Evolutionary conservation across 1,140 invertebrate genomes (phyloP), one percentile per base, ranked within the genome.

Genomic region (Drosophila takahashii): DNA sequence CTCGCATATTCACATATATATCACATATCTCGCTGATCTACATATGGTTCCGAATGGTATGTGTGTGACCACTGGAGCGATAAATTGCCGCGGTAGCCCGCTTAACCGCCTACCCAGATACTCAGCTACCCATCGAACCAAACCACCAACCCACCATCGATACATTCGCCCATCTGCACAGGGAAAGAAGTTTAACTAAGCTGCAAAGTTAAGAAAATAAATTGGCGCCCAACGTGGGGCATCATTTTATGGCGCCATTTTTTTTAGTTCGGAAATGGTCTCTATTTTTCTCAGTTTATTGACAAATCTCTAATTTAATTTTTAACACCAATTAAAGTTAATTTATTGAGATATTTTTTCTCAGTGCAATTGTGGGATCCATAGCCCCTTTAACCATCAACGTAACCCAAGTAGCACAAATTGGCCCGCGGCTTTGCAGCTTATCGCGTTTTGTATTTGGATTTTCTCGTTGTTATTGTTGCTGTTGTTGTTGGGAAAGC

Each of bases 41-140:
- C 62, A 37, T 69, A 39, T 45, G 47, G 48, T 54, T 39, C 10
- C 29, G n/a, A 32, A 22, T 58, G 26, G n/a, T 37, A 22, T 58
- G 26, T 73, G 51, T 69, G 32, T 36, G 47, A 42, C 60, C 78
- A 58, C 51, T 78, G 69, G 79, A 83, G 81, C 79, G 81, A 66
- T 86, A 87, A 86, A 83, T 86, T 87, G 81, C 65, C 51, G 57
- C 76, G 47, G 72, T 66, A 77, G 77, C 73, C 72, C 42, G 50
- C 26, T 69, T 26, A 53, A 22, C 51, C 62, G 58, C 48, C 47
- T 61, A 53, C 50, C 72, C 59, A 39, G 22, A 59, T 11, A 37
- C 8, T 26, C 37, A 44, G 2, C 37, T 10, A 29, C 6, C 54
- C 62, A 29, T 15, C 26, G 26, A 37, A 71, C 47, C 36, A 75